Base-by-base conservation (phyloP, 2,888 invertebrate species). In the Horisme vitalbata region DNA sequence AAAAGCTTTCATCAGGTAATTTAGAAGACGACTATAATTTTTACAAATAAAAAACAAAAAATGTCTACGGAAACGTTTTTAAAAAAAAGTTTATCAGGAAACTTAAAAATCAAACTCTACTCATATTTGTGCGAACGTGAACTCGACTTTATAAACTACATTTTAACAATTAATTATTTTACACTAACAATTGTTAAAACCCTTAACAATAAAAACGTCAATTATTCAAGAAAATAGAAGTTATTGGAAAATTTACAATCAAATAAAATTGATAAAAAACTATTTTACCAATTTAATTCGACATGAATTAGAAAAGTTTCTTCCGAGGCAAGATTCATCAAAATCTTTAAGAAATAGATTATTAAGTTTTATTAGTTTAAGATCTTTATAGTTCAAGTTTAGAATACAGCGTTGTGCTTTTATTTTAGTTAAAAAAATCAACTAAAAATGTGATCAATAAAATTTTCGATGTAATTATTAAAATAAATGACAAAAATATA, bases 51-150 rank as follows among this genome's bases (percentile, higher is more conserved):
- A 43, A 32, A 34, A 15, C 15, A 1, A n/a, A n/a, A n/a, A n/a
- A n/a, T n/a, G n/a, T n/a, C n/a, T n/a, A n/a, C n/a, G n/a, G n/a
- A n/a, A n/a, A n/a, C n/a, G n/a, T n/a, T n/a, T 18, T 18, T 27
- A 24, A 28, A 27, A 28, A 27, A 46, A 18, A 37, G 30, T 48
- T 39, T 46, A 31, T 15, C 10, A 10, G 0, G 30, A 46, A 44
- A 49, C 30, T 12, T 31, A 34, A 27, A 48, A 53, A 41, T 43
- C 44, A 62, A 52, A 55, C 30, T 60, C 84, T 88, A 87, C 80
- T 64, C 59, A 64, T 64, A 59, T 86, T 88, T 87, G 88, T 88
- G 88, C 87, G 84, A 84, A 34, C 63, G 62, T 69, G 79, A 81
- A 77, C 77, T 74, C 80, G 85, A 85, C 83, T 68, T 73, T 74